Base-by-base conservation (phyloP, 53 echinoderm and acorn worm genomes). In the Actinopyga echinites region DNA sequence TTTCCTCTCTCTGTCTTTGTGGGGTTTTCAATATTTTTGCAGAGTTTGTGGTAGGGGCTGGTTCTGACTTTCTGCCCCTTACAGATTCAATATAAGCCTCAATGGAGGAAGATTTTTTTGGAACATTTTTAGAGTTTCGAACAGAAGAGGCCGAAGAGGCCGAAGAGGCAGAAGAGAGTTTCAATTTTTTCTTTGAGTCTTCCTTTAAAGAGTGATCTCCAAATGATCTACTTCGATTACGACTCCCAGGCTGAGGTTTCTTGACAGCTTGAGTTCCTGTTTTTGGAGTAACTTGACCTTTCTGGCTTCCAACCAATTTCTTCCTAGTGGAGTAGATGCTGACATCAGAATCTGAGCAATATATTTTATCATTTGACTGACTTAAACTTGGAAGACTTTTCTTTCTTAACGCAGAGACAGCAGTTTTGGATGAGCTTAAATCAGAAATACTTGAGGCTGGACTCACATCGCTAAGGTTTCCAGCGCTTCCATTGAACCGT, bases 391-490 rank as follows among this genome's bases (percentile, higher is more conserved):
- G 43, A 52, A 74, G 75, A 75, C 60, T 57, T 45, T 61, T 75
- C 60, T 85, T 67, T 75, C 53, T 85, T 30, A 24, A 20, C 8
- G 75, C 21, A 52, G 75, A 23, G 58, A 74, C 34, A 17, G 87
- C 73, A 43, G 87, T 79, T 20, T 79, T 75, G 58, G 92, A 90
- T 83, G 90, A 90, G 74, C 96, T 91, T 65, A 96, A 82, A 86
- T 96, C 96, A 17, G 96, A 96, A 59, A 96, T 90, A 64, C 96
- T 96, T 24, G 96, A 96, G 33, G 89, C 91, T n/a, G 96, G 96
- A 75, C 96, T 96, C n/a, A 96, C 67, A 60, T 93, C 93, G 22
- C 88, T 86, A 22, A 91, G 90, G 57, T 96, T 93, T 32, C 89
- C 83, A 15, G 84, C 82, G 36, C 91, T 86, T 29, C 92, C 94